Conservation (phyloP, 2,888 invertebrate species). For the Corbicula japonica region DNA sequence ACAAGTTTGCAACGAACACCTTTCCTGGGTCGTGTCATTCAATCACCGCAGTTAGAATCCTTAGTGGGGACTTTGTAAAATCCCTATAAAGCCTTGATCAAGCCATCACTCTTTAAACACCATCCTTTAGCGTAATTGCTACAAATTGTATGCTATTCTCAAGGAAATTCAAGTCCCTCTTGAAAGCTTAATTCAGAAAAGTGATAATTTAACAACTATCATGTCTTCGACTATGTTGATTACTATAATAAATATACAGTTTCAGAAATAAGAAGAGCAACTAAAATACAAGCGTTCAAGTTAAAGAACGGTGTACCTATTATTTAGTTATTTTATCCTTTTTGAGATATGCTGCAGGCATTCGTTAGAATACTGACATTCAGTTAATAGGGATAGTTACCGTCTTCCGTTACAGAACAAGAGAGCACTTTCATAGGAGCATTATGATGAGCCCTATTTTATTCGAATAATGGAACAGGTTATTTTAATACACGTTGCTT, state of each 20-base stretch:
- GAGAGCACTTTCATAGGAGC: not conserved
- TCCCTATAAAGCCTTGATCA: conserved; percentile 18
- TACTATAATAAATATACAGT: conserved; percentile 48
- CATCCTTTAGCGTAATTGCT: conserved; percentile 49
- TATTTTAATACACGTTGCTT: not conserved
- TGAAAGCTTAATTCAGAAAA: conserved; percentile 27
- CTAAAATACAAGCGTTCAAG: conserved; percentile 48
- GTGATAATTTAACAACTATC: conserved; percentile 50
- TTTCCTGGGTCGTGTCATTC: conserved; percentile 18
- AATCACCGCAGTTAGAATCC: not conserved
- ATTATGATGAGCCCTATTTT: not conserved
- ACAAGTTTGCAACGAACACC: conserved; percentile 20
- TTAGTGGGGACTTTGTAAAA: conserved; percentile 11
- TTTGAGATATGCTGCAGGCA: conserved; percentile 33
- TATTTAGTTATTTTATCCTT: conserved; percentile 59
- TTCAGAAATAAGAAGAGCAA: conserved; percentile 50
- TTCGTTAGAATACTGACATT: conserved; percentile 23
- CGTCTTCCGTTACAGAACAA: conserved; percentile 23
- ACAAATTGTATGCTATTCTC: conserved; percentile 45
- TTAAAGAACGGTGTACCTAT: conserved; percentile 50
- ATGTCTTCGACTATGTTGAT: conserved; percentile 36
- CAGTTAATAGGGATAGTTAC: conserved; percentile 26
- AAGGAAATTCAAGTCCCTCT: conserved; percentile 17
- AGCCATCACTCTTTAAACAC: conserved; percentile 33
- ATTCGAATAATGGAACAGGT: not conserved